Conservation (phyloP, 1,140 invertebrate species). For the Samia ricini region DNA sequence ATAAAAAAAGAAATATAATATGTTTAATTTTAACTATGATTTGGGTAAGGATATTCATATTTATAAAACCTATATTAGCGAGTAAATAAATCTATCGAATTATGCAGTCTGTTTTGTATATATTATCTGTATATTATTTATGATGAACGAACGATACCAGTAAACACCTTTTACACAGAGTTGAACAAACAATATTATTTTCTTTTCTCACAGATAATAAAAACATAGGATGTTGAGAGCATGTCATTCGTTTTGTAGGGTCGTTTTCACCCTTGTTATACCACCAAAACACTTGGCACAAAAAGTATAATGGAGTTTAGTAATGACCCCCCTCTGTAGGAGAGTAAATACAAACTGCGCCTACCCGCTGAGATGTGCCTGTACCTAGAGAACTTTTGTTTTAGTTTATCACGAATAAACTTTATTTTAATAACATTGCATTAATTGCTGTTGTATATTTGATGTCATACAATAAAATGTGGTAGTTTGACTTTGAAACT, state of each 20-base stretch:
- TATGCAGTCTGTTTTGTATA: too few relatives aligned
- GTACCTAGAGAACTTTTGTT: conserved; percentile 35
- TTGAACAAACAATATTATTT: conserved; percentile 35
- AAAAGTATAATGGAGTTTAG: conserved; percentile 72
- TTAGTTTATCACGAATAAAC: neutral
- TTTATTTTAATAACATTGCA: neutral
- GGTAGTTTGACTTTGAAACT: neutral
- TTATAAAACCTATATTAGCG: too few relatives aligned
- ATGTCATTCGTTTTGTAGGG: conserved; percentile 69
- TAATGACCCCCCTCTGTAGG: conserved; percentile 64
- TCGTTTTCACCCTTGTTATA: conserved; percentile 74
- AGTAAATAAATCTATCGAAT: too few relatives aligned
- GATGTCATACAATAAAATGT: neutral
- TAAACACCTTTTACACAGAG: neutral
- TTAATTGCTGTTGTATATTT: neutral
- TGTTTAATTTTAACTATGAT: too few relatives aligned
- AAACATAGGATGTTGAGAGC: conserved; percentile 52
- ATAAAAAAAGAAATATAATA: too few relatives aligned
- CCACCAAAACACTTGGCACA: conserved; percentile 72
- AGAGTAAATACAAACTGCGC: conserved; percentile 48
- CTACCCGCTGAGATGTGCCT: conserved; percentile 47
- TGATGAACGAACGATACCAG: neutral
- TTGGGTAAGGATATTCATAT: too few relatives aligned
- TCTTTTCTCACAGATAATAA: conserved; percentile 49
- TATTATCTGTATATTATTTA: neutral